Base-by-base conservation (phyloP, 2,797 vertebrate species). In the Sphenopsis melanotis region DNA sequence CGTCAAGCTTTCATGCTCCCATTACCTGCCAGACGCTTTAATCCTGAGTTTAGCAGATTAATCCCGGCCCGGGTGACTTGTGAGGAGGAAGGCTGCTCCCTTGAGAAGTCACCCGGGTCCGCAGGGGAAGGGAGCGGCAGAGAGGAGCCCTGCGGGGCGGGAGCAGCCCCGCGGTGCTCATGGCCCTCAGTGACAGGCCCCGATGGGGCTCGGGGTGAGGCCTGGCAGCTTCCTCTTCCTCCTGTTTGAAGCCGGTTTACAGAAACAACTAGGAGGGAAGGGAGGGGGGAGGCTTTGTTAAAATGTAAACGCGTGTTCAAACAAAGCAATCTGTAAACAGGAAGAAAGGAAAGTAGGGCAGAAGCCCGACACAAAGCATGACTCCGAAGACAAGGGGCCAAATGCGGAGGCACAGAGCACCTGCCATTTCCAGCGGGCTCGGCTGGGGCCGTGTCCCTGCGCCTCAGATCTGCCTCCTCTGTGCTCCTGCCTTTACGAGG, bases 131-230 rank as follows among this genome's bases (percentile, higher is more conserved):
- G 34, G 39, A 70, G 55, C 0, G 1, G 19, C 17, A 8, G 52
- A 41, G 61, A 13, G 50, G 39, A 30, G 23, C 37, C 0, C 3
- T 74, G 9, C 0, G 1, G 41, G 36, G 8, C 3, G 26, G 24
- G 53, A 13, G 19, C 3, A 2, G 72, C 13, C n/a, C 56, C 44
- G 3, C 4, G 2, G 34, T 2, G n/a, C n/a, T 24, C 6, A 0
- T 7, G 34, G 7, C 34, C 6, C 66, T 30, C 0, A 0, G 65
- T 1, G 64, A 36, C 76, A 55, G 19, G 27, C 36, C n/a, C 26
- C 52, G 27, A 1, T 1, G 2, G 1, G 34, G 57, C 46, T 32
- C 9, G 1, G 47, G 47, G n/a, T 34, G 55, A 72, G n/a, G 52
- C 32, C 75, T 26, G 36, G 46, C 12, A 3, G 72, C 52, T 75